phyloP scores from a whole-genome alignment of 2,797 vertebrate genomes.

The Spinibarbus caldwelli region DNA sequence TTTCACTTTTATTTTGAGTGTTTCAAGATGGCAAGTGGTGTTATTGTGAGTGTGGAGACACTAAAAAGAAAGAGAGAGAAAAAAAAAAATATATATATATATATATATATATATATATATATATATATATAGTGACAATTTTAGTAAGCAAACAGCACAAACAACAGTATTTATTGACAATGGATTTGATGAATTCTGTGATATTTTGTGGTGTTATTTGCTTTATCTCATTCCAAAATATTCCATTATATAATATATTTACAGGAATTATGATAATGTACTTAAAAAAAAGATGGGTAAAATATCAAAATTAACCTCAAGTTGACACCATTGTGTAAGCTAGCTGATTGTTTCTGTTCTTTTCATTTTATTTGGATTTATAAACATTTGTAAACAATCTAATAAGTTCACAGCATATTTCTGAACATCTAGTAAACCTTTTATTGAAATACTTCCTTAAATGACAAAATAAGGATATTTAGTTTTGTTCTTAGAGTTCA shows the following conservation, averaged over 20 bases:
- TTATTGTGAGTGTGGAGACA: not conserved
- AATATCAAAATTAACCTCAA: not conserved
- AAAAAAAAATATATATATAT: not conserved
- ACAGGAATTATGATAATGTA: too few relatives aligned
- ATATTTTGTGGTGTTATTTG: not conserved
- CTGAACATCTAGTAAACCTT: not conserved
- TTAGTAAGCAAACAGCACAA: not conserved
- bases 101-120: not conserved
- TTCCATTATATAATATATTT: too few relatives aligned
- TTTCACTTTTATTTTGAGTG: slow-evolving; percentile 45
- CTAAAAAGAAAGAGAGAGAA: not conserved
- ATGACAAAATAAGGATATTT: not conserved
- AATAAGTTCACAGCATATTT: not conserved
- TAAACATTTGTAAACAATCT: too few relatives aligned
- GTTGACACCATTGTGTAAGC: not conserved
- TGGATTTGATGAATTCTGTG: too few relatives aligned
- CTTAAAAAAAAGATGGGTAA: not conserved
- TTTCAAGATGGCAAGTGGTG: not conserved
- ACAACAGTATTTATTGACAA: not conserved
- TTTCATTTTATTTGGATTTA: not conserved
- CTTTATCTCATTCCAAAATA: not conserved
- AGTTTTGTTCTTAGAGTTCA: not conserved
- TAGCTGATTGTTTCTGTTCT: not conserved
- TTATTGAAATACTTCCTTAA: not conserved
- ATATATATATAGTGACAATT: too few relatives aligned